Evolutionary conservation across 2,797 vertebrate species (phyloP).

Genomic region (Sus cebifrons): DNA sequence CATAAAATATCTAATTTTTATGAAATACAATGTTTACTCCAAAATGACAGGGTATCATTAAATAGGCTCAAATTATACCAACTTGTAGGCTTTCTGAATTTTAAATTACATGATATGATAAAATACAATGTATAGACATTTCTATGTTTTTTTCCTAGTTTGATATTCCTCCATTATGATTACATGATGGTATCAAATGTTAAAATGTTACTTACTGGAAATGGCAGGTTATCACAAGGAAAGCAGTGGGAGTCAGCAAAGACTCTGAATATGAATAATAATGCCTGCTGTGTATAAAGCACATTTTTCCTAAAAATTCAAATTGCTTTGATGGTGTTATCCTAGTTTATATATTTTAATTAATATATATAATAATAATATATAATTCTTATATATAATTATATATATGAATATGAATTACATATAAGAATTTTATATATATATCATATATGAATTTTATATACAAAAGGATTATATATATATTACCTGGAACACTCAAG

Average conservation of each 20-base stretch:
- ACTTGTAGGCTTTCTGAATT: constrained; percentile 54
- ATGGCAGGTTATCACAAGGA: constrained; percentile 63
- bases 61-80: constrained; percentile 15
- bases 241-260: not conserved
- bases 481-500: too few species aligned
- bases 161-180: constrained; percentile 49
- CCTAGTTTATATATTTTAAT: not conserved
- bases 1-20: constrained; percentile 43
- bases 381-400: too few species aligned
- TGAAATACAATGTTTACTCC: constrained; percentile 23
- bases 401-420: too few species aligned
- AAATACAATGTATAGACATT: constrained; percentile 10
- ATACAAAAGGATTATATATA: too few species aligned
- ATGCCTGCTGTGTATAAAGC: constrained; percentile 55
- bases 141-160: not conserved
- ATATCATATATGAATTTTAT: too few species aligned
- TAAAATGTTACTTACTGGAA: constrained; percentile 51
- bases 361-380: too few species aligned
- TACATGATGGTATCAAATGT: constrained; percentile 34
- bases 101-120: constrained; percentile 61
- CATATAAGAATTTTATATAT: too few species aligned
- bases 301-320: constrained; percentile 47
- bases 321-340: constrained; percentile 36
- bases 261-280: constrained; percentile 17
- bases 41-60: constrained; percentile 35